Base-by-base conservation (phyloP, 1,140 invertebrate species). In the Kradibia gibbosae region DNA sequence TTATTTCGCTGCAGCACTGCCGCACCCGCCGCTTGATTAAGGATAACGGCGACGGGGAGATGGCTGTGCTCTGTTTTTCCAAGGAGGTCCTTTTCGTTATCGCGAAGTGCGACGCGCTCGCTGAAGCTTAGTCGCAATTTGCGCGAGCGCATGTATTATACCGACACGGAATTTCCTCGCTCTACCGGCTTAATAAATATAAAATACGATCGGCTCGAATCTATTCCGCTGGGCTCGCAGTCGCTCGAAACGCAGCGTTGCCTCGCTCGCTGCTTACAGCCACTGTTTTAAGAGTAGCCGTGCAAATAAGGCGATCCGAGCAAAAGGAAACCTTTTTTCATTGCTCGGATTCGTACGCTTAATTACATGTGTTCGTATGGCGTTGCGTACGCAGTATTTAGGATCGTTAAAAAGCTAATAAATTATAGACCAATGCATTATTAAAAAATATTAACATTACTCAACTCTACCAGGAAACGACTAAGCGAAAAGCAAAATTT, bases 381-480 rank as follows among this genome's bases (percentile, higher is more conserved):
- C 15, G 31, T 36, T 17, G 60, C 28, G 60, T 17, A 36, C n/a
- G 5, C 17, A 15, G 62, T 3, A n/a, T 7, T 67, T 10, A 15
- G n/a, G 62, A 1, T 22, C 62, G 13, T 67, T 67, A 67, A 67
- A 67, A 67, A 67, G 34, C n/a, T 39, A 11, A 20, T n/a, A n/a
- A 67, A 39, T 67, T 67, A 67, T 34, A 67, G 1, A 15, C 17
- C 10, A 39, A 36, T n/a, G 34, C 62, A 67, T 67, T 67, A 39
- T 39, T 67, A 39, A 39, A 39, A 67, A 67, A 36, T 36, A 67
- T 67, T 67, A 67, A 67, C 39, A 39, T 36, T 39, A 39, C 62
- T 67, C 39, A 67, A n/a, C 7, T 17, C 11, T 67, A 39, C n/a
- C 34, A 28, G 11, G 34, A 0, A 36, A 5, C 17, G 62, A 22